phyloP scores from a whole-genome alignment of 37 sponge, comb jelly and placozoan species.

The Theonella swinhoei region DNA sequence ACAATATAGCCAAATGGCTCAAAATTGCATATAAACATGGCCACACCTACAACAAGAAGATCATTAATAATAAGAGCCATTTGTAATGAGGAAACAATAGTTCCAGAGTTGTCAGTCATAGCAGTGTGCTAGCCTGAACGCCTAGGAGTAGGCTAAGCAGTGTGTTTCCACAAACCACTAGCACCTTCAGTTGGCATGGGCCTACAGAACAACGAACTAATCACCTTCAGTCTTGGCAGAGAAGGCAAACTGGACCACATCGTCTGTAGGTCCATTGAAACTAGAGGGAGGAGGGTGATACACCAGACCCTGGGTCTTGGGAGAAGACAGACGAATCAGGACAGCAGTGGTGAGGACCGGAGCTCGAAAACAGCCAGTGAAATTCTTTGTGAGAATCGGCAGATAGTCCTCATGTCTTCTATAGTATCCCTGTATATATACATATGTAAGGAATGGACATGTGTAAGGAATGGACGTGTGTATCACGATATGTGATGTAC shows the following conservation, averaged over 20 bases:
- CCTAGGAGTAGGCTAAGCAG: no score
- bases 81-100: no score
- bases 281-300: conserved; percentile 69
- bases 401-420: conserved; percentile 75
- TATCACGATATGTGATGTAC: background rate
- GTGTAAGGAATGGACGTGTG: background rate
- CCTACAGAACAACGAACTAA: no score
- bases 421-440: conserved; percentile 82
- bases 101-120: no score
- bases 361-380: conserved; percentile 71
- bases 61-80: background rate
- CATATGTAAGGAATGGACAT: background rate
- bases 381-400: conserved; percentile 50
- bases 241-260: conserved; percentile 82
- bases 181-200: no score
- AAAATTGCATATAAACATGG: conserved; percentile 77
- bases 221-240: conserved; percentile 69
- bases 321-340: conserved; percentile 76
- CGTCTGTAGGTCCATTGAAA: conserved; percentile 77
- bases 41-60: conserved; percentile 38
- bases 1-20: conserved; percentile 64
- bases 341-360: conserved; percentile 82
- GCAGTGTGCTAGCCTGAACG: no score
- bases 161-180: no score
- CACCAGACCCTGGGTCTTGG: conserved; percentile 39